Percentiles rank a stretch among this genome's conserved stretches.
These are phyloP conservation scores for Bucorvus abyssinicus DNA, from an alignment of 2,797 vertebrate species.

Conservation along the genomic window DNA sequence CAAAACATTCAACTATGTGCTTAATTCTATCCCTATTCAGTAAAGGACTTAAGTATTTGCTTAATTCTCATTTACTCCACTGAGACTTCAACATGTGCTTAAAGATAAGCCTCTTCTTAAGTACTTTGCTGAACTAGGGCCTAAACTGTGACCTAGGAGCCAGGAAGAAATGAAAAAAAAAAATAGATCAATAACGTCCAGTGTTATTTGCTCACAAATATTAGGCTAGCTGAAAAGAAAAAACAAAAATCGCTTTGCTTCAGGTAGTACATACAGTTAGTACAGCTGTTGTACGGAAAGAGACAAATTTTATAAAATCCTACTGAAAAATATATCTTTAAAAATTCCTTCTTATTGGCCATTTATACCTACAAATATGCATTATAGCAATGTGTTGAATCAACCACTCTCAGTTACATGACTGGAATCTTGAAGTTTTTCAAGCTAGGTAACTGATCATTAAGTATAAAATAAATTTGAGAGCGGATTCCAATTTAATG, in stretches of 20 bases:
- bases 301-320: neutral
- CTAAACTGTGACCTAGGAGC: conserved; percentile 64
- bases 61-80: conserved; percentile 69
- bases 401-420: neutral
- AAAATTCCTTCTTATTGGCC: neutral
- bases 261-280: neutral
- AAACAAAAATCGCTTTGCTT: neutral
- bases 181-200: conserved; percentile 56
- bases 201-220: neutral
- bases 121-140: conserved; percentile 61
- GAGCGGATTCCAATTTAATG: neutral
- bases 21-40: conserved; percentile 70
- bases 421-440: neutral
- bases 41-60: conserved; percentile 70
- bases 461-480: neutral
- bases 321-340: neutral
- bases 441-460: neutral
- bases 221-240: neutral
- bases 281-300: neutral
- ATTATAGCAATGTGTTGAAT: neutral
- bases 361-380: neutral
- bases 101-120: conserved; percentile 67
- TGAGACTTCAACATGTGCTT: conserved; percentile 66
- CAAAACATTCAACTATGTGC: conserved; percentile 64
- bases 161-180: conserved; percentile 33